Evolutionary conservation across 2,113 vertebrate species (phyloP).

Genomic region (Dolichallabes microphthalmus): DNA sequence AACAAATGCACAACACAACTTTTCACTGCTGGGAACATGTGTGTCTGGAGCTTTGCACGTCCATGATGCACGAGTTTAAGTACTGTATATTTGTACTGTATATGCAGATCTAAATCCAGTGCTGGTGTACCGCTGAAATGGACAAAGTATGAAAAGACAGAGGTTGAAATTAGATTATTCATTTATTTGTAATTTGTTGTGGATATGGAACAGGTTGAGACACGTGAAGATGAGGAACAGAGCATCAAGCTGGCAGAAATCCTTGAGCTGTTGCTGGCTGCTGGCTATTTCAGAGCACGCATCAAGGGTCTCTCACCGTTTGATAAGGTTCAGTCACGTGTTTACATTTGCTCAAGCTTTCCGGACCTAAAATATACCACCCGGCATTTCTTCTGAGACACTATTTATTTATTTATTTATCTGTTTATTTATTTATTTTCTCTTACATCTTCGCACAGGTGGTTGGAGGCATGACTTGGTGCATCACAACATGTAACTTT

Average conservation of each 20-base stretch:
- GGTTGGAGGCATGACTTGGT: constrained; percentile 98
- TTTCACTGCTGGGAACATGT: too few relatives aligned
- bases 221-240: constrained; percentile 95
- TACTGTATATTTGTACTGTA: neutral
- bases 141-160: neutral
- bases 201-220: constrained; percentile 81
- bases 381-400: neutral
- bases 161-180: neutral
- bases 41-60: too few relatives aligned
- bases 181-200: neutral
- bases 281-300: constrained; percentile 94
- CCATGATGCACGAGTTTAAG: too few relatives aligned
- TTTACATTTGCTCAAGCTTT: neutral
- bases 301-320: constrained; percentile 96
- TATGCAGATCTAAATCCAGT: neutral
- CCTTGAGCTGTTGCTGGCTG: constrained; percentile 92
- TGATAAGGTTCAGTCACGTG: constrained; percentile 81
- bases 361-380: neutral
- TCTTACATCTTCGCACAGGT: constrained; percentile 74
- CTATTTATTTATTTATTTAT: too few relatives aligned
- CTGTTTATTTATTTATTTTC: too few relatives aligned
- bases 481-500: constrained; percentile 95
- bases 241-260: constrained; percentile 89
- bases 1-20: too few relatives aligned
- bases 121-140: neutral